These are phyloP conservation scores for Patiria miniata DNA, from an alignment of 35 echinoderm and acorn worm species.

Conservation along the genomic window DNA sequence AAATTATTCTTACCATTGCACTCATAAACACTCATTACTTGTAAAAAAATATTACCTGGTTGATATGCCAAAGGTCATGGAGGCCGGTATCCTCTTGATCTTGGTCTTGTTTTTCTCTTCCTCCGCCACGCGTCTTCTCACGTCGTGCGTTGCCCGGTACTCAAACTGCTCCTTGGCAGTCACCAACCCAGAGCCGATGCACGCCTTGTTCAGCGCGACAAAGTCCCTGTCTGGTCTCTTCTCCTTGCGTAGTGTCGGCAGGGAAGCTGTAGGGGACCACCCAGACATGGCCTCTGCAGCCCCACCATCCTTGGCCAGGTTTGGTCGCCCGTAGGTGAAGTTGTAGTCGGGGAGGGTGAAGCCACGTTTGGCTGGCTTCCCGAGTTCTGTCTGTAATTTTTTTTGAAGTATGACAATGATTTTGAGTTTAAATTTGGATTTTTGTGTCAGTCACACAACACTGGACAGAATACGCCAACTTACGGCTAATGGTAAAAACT, in stretches of 20 bases:
- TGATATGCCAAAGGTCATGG: constrained; percentile 95
- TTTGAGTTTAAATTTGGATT: neutral
- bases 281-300: constrained; percentile 86
- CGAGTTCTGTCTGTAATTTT: constrained; percentile 82
- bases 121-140: constrained; percentile 80
- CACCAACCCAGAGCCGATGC: constrained; percentile 79
- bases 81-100: constrained; percentile 93
- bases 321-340: constrained; percentile 91
- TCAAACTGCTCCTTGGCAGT: constrained; percentile 95
- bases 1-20: too few relatives aligned
- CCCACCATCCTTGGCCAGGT: constrained; percentile 85
- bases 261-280: constrained; percentile 62
- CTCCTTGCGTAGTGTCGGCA: constrained; percentile 52
- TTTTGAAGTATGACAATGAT: neutral
- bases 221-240: constrained; percentile 94
- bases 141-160: constrained; percentile 99
- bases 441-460: neutral
- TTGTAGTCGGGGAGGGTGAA: constrained; percentile 78
- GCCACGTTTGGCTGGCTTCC: constrained; percentile 77
- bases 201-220: constrained; percentile 94
- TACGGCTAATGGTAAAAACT: too few relatives aligned
- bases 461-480: too few relatives aligned
- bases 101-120: constrained; percentile 98
- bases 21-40: too few relatives aligned
- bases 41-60: constrained; percentile 88